These are phyloP conservation scores for Smutsia gigantea DNA, from an alignment of 2,797 vertebrate genomes.

Conservation along the genomic window DNA sequence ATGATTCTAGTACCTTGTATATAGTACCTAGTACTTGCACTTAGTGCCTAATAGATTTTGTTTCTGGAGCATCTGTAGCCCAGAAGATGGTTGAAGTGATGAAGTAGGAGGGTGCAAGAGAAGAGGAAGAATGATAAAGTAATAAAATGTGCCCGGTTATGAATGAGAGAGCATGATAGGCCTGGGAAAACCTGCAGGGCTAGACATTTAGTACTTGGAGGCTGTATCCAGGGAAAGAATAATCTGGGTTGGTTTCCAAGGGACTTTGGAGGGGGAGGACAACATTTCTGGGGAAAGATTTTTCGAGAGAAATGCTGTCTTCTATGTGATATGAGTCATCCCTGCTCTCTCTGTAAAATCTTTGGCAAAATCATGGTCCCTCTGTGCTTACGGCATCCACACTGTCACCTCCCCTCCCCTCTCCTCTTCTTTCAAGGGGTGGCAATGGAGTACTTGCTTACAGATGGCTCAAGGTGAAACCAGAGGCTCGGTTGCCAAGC, in stretches of 20 bases:
- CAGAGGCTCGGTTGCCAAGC: neutral
- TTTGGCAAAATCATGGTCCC: neutral
- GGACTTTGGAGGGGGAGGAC: neutral
- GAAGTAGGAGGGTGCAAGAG: neutral
- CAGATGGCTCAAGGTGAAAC: neutral
- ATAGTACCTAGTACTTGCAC: too few relatives aligned
- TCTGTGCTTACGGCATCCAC: neutral
- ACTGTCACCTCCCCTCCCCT: too few relatives aligned
- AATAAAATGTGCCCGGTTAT: neutral
- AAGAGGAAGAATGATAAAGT: neutral
- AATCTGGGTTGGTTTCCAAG: neutral
- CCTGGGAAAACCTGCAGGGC: neutral
- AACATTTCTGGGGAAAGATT: neutral
- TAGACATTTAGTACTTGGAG: neutral
- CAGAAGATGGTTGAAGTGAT: neutral
- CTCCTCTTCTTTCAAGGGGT: neutral
- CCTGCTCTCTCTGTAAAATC: neutral
- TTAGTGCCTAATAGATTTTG: neutral
- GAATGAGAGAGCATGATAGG: neutral
- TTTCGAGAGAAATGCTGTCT: neutral
- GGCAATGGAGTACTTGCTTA: neutral
- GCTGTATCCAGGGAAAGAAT: neutral
- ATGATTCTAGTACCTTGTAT: neutral
- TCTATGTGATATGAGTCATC: fast-evolving
- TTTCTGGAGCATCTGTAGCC: neutral